A percentile compares a stretch with the other conserved stretches of the same genome.
Conservation (phyloP, 1,140 invertebrate genomes). For the Drosophila miranda region DNA sequence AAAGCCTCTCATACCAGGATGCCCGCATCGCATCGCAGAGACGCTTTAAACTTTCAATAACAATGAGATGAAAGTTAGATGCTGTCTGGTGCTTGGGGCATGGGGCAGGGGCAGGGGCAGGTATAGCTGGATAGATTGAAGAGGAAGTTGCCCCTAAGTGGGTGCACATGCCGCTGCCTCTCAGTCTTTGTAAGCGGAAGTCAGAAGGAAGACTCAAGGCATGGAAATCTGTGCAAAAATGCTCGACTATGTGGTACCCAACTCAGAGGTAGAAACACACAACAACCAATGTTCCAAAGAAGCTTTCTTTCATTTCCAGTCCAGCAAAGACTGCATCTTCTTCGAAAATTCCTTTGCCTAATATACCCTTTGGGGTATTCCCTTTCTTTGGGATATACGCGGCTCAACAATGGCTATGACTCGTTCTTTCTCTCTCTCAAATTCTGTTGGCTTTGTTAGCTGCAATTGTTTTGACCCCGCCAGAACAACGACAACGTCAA, state of each 20-base stretch:
- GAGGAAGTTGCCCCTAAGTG: conserved; percentile 32
- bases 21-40: background rate
- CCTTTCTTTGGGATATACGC: too few species aligned
- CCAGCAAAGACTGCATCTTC: too few species aligned
- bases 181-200: conserved; percentile 9
- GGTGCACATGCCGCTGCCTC: conserved; percentile 32
- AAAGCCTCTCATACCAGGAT: too few species aligned
- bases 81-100: conserved; percentile 6
- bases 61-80: conserved; percentile 26
- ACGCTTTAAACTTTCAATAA: conserved; percentile 31
- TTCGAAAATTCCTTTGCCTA: background rate
- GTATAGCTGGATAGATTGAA: background rate
- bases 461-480: conserved; percentile 50
- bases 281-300: too few species aligned
- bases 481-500: background rate
- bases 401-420: too few species aligned
- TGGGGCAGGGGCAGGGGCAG: background rate
- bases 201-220: conserved; percentile 8
- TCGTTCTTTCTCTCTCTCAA: background rate
- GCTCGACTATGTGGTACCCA: background rate
- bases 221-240: background rate
- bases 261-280: too few species aligned
- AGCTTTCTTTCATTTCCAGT: too few species aligned
- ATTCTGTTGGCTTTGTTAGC: conserved; percentile 46
- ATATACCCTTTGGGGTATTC: background rate